Evolutionary conservation across 2,113 vertebrate species (phyloP).

Genomic region (Fulica atra): DNA sequence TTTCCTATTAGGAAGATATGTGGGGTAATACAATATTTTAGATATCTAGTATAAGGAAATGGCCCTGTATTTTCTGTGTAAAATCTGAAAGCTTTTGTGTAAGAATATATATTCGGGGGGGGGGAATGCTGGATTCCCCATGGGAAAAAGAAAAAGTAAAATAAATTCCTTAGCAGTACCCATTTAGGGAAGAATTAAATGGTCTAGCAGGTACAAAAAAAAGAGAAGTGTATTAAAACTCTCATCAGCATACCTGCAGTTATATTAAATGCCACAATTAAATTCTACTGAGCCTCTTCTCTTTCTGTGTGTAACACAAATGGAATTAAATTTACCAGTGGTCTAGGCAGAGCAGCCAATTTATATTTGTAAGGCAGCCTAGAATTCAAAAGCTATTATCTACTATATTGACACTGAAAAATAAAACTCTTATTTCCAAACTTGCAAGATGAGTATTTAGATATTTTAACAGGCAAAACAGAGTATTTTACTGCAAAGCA

Average conservation of each 20-base stretch:
- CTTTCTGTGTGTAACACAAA: not conserved
- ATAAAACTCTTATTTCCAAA: not conserved
- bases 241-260: not conserved
- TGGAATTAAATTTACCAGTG: conserved; percentile 23
- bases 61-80: not conserved
- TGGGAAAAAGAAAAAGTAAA: not conserved
- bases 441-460: not conserved
- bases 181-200: not conserved
- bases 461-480: not conserved
- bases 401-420: not conserved
- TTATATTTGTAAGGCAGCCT: conserved; percentile 1
- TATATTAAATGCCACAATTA: conserved; percentile 7
- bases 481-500: not conserved
- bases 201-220: not conserved
- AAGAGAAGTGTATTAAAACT: not conserved
- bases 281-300: conserved; percentile 7
- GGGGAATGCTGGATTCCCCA: not conserved
- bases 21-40: not conserved
- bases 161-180: not conserved
- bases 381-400: conserved; percentile 1
- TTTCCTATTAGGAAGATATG: not conserved
- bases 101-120: not conserved
- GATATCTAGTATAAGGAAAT: not conserved
- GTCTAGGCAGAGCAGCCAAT: not conserved
- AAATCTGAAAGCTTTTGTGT: not conserved